phyloP scores from a whole-genome alignment of 2,888 invertebrate genomes.

The Ceratothoa steindachneri region DNA sequence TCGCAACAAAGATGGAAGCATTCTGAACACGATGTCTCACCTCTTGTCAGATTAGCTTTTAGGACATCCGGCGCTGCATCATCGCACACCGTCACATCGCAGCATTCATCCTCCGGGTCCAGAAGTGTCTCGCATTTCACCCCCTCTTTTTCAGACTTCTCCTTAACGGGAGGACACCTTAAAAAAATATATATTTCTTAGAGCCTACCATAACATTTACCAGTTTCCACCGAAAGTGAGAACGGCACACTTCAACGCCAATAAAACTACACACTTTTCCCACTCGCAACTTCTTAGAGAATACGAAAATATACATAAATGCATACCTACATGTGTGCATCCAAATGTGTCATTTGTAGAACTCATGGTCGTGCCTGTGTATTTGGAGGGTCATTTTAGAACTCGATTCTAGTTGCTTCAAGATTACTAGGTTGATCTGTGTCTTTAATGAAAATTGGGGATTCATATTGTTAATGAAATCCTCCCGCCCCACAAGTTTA shows the following conservation, averaged over 20 bases:
- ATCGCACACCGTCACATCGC: constrained; percentile 78
- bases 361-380: neutral
- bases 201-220: neutral
- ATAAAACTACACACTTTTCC: too few species aligned
- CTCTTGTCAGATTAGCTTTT: too few species aligned
- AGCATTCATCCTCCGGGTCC: constrained; percentile 77
- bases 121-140: constrained; percentile 74
- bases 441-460: too few species aligned
- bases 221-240: neutral
- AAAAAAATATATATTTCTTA: neutral
- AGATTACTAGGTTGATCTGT: too few species aligned
- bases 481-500: too few species aligned
- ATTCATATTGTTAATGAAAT: too few species aligned
- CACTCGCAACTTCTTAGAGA: constrained; percentile 59
- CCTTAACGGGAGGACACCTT: constrained; percentile 30
- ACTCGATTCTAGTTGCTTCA: too few species aligned
- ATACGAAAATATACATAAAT: constrained; percentile 68
- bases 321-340: constrained; percentile 70
- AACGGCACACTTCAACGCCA: too few species aligned
- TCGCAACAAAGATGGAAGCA: too few species aligned
- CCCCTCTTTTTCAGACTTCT: constrained; percentile 15
- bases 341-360: constrained; percentile 55
- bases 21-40: too few species aligned
- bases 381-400: too few species aligned
- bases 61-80: constrained; percentile 29